A percentile compares a stretch with the other conserved stretches of the same genome.
These are phyloP conservation scores for Chaitophorus viminalis DNA, from an alignment of 2,888 invertebrate genomes.

Conservation along the genomic window DNA sequence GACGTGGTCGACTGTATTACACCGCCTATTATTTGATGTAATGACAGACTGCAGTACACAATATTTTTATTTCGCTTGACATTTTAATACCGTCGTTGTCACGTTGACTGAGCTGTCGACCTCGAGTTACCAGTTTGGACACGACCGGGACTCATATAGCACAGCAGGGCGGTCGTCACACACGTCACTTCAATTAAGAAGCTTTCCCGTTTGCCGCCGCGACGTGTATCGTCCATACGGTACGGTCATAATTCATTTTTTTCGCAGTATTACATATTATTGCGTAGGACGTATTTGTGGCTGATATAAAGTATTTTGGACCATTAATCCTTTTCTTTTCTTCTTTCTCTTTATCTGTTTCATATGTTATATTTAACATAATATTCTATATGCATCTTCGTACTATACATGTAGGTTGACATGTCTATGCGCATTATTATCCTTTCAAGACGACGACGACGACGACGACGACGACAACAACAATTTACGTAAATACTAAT, in stretches of 20 bases:
- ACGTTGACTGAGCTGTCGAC: neutral
- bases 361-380: no score
- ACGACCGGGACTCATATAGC: neutral
- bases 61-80: no score
- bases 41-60: no score
- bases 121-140: neutral
- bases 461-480: neutral
- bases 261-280: no score
- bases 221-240: neutral
- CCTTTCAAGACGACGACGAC: neutral
- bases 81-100: neutral
- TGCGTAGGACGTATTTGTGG: neutral
- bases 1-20: no score
- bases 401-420: no score
- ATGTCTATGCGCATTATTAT: no score
- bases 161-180: neutral
- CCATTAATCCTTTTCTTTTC: conserved; percentile 26
- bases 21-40: no score
- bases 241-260: conserved; percentile 39
- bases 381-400: no score
- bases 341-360: neutral
- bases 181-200: conserved; percentile 40
- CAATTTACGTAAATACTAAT: neutral
- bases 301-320: conserved; percentile 1
- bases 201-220: neutral